A percentile compares a stretch with the other conserved stretches of the same genome.
These are phyloP conservation scores for Dermatophagoides farinae DNA, from an alignment of 1,140 invertebrate genomes.

Conservation along the genomic window DNA sequence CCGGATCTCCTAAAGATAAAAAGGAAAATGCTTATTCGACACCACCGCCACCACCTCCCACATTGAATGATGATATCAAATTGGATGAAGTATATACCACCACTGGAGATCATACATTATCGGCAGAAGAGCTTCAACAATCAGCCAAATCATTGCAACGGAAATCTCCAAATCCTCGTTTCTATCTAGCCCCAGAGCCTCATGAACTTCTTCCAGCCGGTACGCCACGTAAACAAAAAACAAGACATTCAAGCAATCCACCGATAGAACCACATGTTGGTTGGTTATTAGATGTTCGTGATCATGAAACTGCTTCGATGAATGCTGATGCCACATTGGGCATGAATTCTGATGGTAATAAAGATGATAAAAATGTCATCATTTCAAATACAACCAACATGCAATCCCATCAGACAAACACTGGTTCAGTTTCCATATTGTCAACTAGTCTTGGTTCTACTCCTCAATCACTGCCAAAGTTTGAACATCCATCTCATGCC, in stretches of 20 bases:
- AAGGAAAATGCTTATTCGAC: conserved; percentile 47
- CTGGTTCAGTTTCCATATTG: not conserved
- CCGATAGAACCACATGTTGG: conserved; percentile 86
- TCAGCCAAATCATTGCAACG: conserved; percentile 12
- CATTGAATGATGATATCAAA: conserved; percentile 7
- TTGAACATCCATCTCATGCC: conserved; percentile 88
- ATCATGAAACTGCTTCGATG: conserved; percentile 39
- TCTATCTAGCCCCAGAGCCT: conserved; percentile 75
- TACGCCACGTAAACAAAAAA: conserved; percentile 60
- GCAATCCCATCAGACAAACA: not conserved
- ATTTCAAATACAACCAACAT: too few species aligned
- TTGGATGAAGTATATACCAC: not conserved
- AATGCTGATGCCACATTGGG: not conserved
- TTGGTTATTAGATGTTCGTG: conserved; percentile 79
- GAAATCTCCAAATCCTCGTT: conserved; percentile 37
- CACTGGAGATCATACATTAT: not conserved
- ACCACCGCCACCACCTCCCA: conserved; percentile 33
- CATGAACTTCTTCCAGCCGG: conserved; percentile 33
- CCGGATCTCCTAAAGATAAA: conserved; percentile 30
- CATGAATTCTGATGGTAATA: too few species aligned
- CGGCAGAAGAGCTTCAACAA: conserved; percentile 5
- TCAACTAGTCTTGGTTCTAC: conserved; percentile 27
- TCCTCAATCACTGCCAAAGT: conserved; percentile 55
- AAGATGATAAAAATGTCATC: too few species aligned
- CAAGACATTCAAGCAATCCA: conserved; percentile 37